A percentile compares a stretch with the other conserved stretches of the same genome.
phyloP scores from a whole-genome alignment of 2,113 vertebrate genomes.

The Malurus melanocephalus region DNA sequence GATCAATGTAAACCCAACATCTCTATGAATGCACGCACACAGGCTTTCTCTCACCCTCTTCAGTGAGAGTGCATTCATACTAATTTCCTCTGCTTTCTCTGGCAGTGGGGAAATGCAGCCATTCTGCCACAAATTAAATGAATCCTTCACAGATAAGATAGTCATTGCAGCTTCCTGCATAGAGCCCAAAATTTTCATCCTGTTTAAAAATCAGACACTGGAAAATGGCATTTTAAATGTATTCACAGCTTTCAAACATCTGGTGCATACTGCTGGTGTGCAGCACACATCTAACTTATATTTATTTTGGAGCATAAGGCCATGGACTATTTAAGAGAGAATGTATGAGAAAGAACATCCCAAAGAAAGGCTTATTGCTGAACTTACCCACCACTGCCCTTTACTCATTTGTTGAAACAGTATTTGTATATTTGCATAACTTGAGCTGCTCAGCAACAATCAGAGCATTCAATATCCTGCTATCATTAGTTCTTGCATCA shows the following conservation, averaged over 20 bases:
- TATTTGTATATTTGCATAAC: constrained; percentile 40
- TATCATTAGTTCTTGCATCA: not conserved
- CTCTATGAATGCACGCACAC: not conserved
- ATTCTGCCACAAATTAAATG: constrained; percentile 21
- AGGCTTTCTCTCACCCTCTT: not conserved
- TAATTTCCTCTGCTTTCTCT: not conserved
- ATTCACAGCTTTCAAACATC: constrained; percentile 44
- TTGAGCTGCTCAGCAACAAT: constrained; percentile 6
- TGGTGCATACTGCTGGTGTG: constrained; percentile 10
- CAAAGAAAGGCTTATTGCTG: constrained; percentile 25
- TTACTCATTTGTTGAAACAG: constrained; percentile 28
- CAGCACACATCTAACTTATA: not conserved
- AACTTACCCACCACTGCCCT: constrained; percentile 39
- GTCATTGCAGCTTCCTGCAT: constrained; percentile 20
- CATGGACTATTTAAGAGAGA: constrained; percentile 29
- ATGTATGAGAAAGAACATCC: constrained; percentile 13
- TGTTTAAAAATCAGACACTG: constrained; percentile 37
- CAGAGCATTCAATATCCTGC: not conserved
- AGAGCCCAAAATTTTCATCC: constrained; percentile 17
- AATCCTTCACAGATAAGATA: constrained; percentile 19
- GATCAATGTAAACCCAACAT: not conserved
- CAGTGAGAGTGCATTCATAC: not conserved
- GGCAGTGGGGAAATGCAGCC: not conserved
- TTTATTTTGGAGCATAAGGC: constrained; percentile 47
- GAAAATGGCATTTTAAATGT: constrained; percentile 39